phyloP scores from a whole-genome alignment of 2,888 invertebrate genomes.

The Steinernema carpocapsae region DNA sequence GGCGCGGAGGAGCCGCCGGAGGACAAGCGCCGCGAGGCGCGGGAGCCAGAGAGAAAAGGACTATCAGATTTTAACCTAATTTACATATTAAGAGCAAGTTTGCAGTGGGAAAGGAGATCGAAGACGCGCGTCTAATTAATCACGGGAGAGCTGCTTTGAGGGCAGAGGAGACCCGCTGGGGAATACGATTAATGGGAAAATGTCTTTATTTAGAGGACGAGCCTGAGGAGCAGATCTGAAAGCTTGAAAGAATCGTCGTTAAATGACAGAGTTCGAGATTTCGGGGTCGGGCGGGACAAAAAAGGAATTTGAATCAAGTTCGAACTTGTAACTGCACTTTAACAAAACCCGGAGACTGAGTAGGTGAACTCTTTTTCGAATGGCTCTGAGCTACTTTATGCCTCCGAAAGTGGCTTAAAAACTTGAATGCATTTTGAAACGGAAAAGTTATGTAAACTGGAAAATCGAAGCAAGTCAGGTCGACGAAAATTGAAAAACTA shows the following conservation, averaged over 20 bases:
- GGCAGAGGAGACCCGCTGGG: constrained; percentile 22
- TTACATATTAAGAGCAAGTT: constrained; percentile 32
- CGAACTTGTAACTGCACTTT: too few relatives aligned
- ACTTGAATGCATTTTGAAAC: too few relatives aligned
- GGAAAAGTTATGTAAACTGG: too few relatives aligned
- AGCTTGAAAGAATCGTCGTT: constrained; percentile 20
- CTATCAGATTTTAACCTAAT: constrained; percentile 30
- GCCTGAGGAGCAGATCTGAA: neutral
- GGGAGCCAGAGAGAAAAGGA: neutral
- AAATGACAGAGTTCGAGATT: neutral
- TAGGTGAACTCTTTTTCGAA: too few relatives aligned
- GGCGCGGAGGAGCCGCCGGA: too few relatives aligned
- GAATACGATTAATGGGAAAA: constrained; percentile 32
- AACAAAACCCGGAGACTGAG: too few relatives aligned
- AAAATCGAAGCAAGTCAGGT: too few relatives aligned
- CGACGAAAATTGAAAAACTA: too few relatives aligned
- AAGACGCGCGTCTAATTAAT: constrained; percentile 32
- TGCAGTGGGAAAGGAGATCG: constrained; percentile 23
- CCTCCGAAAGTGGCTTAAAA: too few relatives aligned
- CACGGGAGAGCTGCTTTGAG: constrained; percentile 30
- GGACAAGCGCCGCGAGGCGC: too few relatives aligned
- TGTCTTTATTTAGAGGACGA: constrained; percentile 29
- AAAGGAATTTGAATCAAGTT: too few relatives aligned
- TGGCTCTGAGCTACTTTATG: too few relatives aligned
- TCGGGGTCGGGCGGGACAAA: neutral